Evolutionary conservation across 2,113 vertebrate genomes (phyloP), one percentile per base, ranked within the genome.

Genomic region (Nymphicus hollandicus): DNA sequence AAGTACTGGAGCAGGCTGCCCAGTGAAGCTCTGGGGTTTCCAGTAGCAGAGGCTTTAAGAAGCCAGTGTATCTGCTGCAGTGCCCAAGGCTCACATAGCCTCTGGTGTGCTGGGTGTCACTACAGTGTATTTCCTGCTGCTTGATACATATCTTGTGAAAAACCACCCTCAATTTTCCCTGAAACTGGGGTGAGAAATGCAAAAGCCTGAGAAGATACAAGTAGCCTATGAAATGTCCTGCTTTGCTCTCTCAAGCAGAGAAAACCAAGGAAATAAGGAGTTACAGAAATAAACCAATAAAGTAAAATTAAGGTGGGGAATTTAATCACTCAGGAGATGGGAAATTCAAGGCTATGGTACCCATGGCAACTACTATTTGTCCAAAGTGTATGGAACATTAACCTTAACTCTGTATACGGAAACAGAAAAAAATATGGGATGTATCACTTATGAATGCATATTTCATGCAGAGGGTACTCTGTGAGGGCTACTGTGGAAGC

Each of bases 311-410:
- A 93, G 44, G 77, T 56, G 52, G 50, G 73, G 93, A 89, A 93
- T 95, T 96, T 88, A 97, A 94, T 96, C 95, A 68, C 93, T 94
- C 83, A 10, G 73, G 69, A 95, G 93, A 92, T 1, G 9, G 90
- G 77, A 94, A 95, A 95, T 84, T 88, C 92, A 94, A 88, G 82
- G 72, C 83, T 89, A 19, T 33, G 56, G 83, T 94, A 84, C 86
- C 88, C 80, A 94, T 92, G 65, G 85, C 72, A 96, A 96, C 88
- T 89, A 24, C 44, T 81, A 72, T 94, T 95, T 96, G 81, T 92
- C 90, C 52, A 92, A 24, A 46, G 81, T 25, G 50, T 74, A 90
- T 71, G 84, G 93, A 96, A 94, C 92, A 96, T 96, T 96, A 96
- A 96, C 83, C 92, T 93, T 91, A 88, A 84, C 49, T 94, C 80